Evolutionary conservation across 2,113 vertebrate genomes (phyloP).

Genomic region (Lepus americanus): DNA sequence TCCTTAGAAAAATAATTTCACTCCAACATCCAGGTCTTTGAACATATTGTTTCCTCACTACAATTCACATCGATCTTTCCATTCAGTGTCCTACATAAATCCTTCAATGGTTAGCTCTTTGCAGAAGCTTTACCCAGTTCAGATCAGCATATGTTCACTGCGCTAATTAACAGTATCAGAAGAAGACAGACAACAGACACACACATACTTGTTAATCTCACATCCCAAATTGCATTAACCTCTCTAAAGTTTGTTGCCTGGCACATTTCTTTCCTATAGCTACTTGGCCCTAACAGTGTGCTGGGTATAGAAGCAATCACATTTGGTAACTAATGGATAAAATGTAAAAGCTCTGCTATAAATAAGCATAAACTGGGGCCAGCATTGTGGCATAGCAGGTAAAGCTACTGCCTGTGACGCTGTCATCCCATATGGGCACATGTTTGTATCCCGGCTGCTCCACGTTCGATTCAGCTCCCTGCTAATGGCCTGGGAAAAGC

Average conservation of each 20-base stretch:
- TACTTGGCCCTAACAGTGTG: not conserved
- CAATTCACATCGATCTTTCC: not conserved
- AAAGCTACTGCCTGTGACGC: too few species aligned
- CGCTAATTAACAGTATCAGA: not conserved
- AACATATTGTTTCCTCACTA: slow-evolving; percentile 32
- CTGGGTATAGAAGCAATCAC: not conserved
- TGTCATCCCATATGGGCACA: too few species aligned
- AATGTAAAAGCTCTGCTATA: slow-evolving; percentile 13
- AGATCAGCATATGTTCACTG: not conserved
- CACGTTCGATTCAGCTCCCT: too few species aligned
- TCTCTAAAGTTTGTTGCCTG: not conserved
- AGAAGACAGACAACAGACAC: too few species aligned
- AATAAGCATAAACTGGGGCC: not conserved
- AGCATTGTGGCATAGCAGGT: too few species aligned
- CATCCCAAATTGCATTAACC: slow-evolving; percentile 28
- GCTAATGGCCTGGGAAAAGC: too few species aligned
- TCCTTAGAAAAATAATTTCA: slow-evolving; percentile 24
- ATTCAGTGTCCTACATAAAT: not conserved
- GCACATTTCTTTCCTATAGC: slow-evolving; percentile 19
- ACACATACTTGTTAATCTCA: not conserved
- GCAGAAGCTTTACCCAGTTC: slow-evolving; percentile 6
- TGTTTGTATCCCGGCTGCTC: too few species aligned
- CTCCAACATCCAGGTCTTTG: slow-evolving; percentile 27
- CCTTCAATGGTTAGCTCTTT: not conserved
- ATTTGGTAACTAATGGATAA: slow-evolving; percentile 11